Conservation (phyloP, 1,140 invertebrate species). For the Drosophila tsacasi region DNA sequence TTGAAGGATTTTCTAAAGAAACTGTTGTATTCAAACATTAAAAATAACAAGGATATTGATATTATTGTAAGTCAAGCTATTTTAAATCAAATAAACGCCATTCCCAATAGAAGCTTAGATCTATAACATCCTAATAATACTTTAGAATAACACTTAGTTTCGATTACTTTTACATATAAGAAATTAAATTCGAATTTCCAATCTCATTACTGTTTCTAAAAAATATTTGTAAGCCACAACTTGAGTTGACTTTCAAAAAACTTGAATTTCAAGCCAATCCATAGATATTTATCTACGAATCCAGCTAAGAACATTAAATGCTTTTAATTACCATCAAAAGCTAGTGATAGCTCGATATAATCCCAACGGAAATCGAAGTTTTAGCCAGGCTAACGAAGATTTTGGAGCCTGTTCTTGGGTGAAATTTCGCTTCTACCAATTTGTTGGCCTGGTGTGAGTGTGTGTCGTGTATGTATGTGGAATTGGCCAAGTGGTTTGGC, state of each 20-base stretch:
- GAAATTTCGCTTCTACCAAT: constrained; percentile 64
- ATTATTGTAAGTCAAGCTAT: background rate
- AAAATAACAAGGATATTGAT: no score
- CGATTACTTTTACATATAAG: background rate
- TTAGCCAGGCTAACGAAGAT: constrained; percentile 35
- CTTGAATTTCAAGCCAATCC: background rate
- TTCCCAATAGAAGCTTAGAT: background rate
- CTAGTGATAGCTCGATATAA: constrained; percentile 23
- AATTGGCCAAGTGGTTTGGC: constrained; percentile 81
- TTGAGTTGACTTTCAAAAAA: background rate
- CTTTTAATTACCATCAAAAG: constrained; percentile 74
- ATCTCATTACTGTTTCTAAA: background rate
- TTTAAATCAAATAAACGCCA: background rate
- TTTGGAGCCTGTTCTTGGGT: constrained; percentile 77
- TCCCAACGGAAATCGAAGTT: constrained; percentile 50
- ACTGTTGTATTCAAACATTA: no score
- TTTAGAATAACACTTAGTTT: background rate
- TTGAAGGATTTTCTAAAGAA: no score
- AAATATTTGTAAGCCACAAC: no score
- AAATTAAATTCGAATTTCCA: background rate
- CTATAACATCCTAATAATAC: background rate
- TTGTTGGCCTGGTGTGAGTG: constrained; percentile 18
- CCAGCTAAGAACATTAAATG: constrained; percentile 39
- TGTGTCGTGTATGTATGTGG: constrained; percentile 68
- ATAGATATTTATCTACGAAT: constrained; percentile 3